Base-by-base conservation (phyloP, 2,113 vertebrate genomes). In the Chaenogobius annularis region DNA sequence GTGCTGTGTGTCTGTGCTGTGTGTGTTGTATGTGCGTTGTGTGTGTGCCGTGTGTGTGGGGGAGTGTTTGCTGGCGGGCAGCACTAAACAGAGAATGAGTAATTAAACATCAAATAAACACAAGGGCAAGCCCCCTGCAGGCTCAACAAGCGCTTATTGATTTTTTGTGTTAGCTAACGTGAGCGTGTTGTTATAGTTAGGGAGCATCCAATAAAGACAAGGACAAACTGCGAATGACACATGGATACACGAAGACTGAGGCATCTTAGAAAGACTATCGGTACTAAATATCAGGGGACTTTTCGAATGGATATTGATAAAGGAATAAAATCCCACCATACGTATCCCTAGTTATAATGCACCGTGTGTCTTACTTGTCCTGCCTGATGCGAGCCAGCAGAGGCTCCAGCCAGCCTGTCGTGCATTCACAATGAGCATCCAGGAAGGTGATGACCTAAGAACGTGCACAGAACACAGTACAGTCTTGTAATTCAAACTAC, bases 361-460 rank as follows among this genome's bases (percentile, higher is more conserved):
- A 66, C 67, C 61, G 35, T 44, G 20, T 20, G 13, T 69, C 83
- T 82, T 94, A 99, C 98, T 95, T 97, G 94, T 98, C 96, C 69
- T 94, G 92, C 90, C 95, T 98, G 91, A 99, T 98, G 84, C 98
- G 95, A 79, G 96, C 93, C 37, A 99, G 93, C 72, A 99, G 93
- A 74, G 98, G 97, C 80, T 99, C 98, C 35, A 99, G 94, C 98
- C 98, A 98, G 48, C 98, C 98, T 75, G 93, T 92, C 48, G 98
- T 99, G 85, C 97, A 99, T 91, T 99, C 98, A 85, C 98, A 99
- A 87, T 99, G 98, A 79, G 97, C 98, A 70, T 99, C 98, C 86
- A 99, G 90, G 86, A 99, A 99, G 83, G 97, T 99, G 86, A 99
- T 99, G 83, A 99, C 91, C 91, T 92, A 31, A 10, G 59, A 72